Conservation (phyloP, 2,113 vertebrate species). For the Passer montanus region DNA sequence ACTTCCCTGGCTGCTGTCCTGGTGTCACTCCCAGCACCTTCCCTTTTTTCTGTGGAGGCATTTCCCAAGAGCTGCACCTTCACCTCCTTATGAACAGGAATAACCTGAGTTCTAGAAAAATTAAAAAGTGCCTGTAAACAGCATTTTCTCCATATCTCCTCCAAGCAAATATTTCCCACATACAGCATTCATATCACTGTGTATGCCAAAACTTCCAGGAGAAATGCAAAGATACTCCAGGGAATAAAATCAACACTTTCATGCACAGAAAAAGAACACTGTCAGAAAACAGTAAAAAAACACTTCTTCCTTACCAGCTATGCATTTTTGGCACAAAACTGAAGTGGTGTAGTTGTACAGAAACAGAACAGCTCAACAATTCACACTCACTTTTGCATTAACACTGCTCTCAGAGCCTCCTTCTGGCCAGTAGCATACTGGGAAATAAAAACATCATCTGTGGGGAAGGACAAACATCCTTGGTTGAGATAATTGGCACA, state of each 20-base stretch:
- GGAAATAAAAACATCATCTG: constrained; percentile 83
- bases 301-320: not conserved
- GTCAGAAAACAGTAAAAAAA: not conserved
- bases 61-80: constrained; percentile 81
- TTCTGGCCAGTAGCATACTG: constrained; percentile 81
- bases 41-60: not conserved
- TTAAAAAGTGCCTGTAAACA: not conserved
- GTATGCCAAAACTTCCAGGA: no score
- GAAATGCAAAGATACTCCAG: not conserved
- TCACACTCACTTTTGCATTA: constrained; percentile 86
- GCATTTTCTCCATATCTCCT: not conserved
- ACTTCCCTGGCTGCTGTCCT: constrained; percentile 5
- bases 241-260: not conserved
- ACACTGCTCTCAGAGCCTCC: constrained; percentile 73
- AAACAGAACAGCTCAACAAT: not conserved
- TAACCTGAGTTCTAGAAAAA: constrained; percentile 73
- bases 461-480: constrained; percentile 2
- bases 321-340: not conserved
- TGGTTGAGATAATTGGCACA: not conserved
- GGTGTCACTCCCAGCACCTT: not conserved
- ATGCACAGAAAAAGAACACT: not conserved
- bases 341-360: not conserved
- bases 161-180: not conserved
- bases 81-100: constrained; percentile 78
- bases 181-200: not conserved